Conservation (phyloP, 2,113 vertebrate genomes). For the Scortum barcoo region DNA sequence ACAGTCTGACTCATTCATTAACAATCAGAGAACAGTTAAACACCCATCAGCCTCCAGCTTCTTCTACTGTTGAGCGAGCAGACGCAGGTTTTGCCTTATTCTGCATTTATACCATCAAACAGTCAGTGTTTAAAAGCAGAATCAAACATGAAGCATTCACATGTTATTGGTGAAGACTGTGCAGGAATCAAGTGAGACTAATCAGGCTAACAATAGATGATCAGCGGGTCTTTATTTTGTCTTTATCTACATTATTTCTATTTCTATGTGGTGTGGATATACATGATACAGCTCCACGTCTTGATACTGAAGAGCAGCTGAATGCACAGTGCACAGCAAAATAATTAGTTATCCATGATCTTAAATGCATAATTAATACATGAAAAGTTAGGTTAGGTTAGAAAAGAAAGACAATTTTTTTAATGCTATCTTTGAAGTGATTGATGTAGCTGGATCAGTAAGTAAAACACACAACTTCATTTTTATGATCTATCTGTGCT, state of each 20-base stretch:
- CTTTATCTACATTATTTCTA: no score
- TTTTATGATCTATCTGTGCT: background rate
- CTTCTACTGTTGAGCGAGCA: background rate
- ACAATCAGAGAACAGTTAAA: background rate
- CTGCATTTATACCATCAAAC: background rate
- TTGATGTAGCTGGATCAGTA: background rate
- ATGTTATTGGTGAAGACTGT: no score
- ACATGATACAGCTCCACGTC: background rate
- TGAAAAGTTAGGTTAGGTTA: no score
- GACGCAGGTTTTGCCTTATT: background rate
- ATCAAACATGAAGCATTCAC: background rate
- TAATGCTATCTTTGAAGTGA: background rate
- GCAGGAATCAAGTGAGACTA: background rate
- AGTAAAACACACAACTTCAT: background rate
- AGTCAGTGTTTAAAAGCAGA: background rate
- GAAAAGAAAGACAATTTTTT: no score
- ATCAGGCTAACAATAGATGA: background rate
- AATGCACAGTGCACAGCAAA: background rate
- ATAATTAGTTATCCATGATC: no score
- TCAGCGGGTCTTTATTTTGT: background rate
- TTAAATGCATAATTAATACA: no score
- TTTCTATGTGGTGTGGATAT: no score
- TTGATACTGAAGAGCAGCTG: background rate
- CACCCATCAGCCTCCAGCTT: background rate
- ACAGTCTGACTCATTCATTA: slow-evolving; percentile 22